Evolutionary conservation across 2,888 invertebrate genomes (phyloP), one percentile per base, ranked within the genome.

Genomic region (Leptinotarsa tumamoca): DNA sequence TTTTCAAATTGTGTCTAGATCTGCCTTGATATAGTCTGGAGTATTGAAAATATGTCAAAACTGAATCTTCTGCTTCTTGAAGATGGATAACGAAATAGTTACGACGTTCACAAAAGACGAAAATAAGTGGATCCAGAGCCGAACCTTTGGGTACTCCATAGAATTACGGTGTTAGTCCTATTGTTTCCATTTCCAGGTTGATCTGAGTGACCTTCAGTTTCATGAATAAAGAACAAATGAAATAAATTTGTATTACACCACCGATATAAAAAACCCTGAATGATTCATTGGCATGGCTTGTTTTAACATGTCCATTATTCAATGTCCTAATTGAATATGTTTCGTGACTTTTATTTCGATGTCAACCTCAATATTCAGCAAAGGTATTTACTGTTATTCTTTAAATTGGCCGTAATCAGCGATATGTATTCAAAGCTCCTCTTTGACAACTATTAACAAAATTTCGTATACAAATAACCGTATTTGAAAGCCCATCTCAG

Each of bases 361-460:
- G 63, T 63, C 17, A 63, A 43, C 63, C 63, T 63, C 63, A 63
- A 63, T 63, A 63, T 63, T 63, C 63, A 63, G 63, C 18, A 63
- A 63, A 4, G n/a, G 63, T 67, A 56, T 75, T 72, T 72, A 75
- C 75, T 68, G 72, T 72, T 75, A 75, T 68, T 72, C 67, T 72
- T 75, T 72, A 75, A 75, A 75, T 72, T 69, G 69, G 56, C 54
- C 51, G 17, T 70, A 43, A 70, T 49, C 58, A n/a, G 58, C 23
- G 5, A 61, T 70, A 49, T 49, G 49, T 70, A 70, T 70, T 70
- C 70, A 18, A 21, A 58, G 54, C 56, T 21, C 50, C 43, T 21
- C 4, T 50, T 4, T 14, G 49, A 70, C 50, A 43, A 58, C 70
- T 21, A 70, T 70, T 49, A 70, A 58, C 70, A 10, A 17, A 58